Evolutionary conservation across 2,888 invertebrate genomes (phyloP).

Genomic region (Epinotia brunnichana): DNA sequence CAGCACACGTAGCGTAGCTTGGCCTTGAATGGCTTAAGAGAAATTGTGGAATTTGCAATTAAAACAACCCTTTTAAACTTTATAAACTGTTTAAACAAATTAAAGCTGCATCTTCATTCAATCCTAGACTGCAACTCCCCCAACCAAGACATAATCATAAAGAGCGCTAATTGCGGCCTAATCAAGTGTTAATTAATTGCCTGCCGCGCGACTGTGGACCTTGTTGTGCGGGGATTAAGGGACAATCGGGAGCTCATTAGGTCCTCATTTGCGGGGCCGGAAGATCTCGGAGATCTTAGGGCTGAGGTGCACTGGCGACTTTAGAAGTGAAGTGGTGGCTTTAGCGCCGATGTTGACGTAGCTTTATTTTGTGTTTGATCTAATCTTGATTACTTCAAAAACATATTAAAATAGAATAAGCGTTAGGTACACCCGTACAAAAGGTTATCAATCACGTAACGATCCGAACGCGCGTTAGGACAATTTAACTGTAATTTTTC

Average conservation of each 20-base stretch:
- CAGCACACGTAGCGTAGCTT: background rate
- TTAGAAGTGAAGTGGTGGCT: background rate
- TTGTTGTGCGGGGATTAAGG: constrained; percentile 13
- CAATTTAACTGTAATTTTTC: too few relatives aligned
- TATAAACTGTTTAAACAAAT: constrained; percentile 19
- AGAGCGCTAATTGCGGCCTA: constrained; percentile 32
- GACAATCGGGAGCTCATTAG: constrained; percentile 28
- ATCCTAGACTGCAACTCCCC: background rate
- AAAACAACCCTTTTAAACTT: constrained; percentile 12
- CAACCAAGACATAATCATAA: constrained; percentile 19
- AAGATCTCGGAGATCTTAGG: constrained; percentile 50
- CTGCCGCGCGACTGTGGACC: constrained; percentile 18
- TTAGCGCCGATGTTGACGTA: background rate
- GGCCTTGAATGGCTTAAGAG: too few relatives aligned
- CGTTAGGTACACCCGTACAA: too few relatives aligned
- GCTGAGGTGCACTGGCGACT: constrained; percentile 51
- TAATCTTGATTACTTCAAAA: too few relatives aligned
- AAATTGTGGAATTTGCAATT: constrained; percentile 16
- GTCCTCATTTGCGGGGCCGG: constrained; percentile 31
- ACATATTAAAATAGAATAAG: too few relatives aligned
- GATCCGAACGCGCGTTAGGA: too few relatives aligned
- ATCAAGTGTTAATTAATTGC: constrained; percentile 32
- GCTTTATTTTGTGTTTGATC: background rate
- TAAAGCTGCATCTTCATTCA: constrained; percentile 13
- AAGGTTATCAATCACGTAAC: too few relatives aligned